Evolutionary conservation across 2,888 invertebrate species (phyloP), one percentile per base, ranked within the genome.

Genomic region (Acleris holmiana): DNA sequence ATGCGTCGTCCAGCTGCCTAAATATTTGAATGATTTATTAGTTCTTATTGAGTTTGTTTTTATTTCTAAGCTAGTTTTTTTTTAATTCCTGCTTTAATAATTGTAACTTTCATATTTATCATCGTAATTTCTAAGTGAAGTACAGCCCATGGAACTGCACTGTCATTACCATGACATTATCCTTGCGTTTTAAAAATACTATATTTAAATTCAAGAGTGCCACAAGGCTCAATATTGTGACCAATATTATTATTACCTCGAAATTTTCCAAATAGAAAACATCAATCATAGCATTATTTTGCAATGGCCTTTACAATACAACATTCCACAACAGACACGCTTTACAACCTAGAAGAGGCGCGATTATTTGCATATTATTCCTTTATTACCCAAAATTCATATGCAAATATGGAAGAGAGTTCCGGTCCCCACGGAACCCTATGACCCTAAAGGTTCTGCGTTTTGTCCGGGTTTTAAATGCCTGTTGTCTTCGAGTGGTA

Each of bases 381-480:
- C 51, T 63, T 63, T 63, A 63, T 63, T 63, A 58, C 53, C 61
- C 47, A 47, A 56, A 29, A 63, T 63, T 63, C 63, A 63, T 63
- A 63, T 63, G 63, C 57, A 58, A 63, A 63, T 63, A 50, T 58
- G 46, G 35, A 15, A 47, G 49, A 21, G 57, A 58, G 51, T 40
- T 56, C 47, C 63, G 4, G 51, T 40, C 63, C 51, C 63, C 4
- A 23, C 18, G 63, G 63, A 4, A 23, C 63, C 51, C 51, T 58
- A 40, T 4, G 47, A 23, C 47, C 63, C 57, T 58, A 47, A 58
- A 63, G 61, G 61, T 55, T 51, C 51, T 15, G 40, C 53, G 40
- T 21, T 17, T 44, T 15, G 44, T 58, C 13, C 40, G 59, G 62
- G 46, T 10, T 25, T 44, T 47, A 44, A 63, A 58, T 40, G 63